phyloP scores from a whole-genome alignment of 1,140 invertebrate species.

The Caerostris darwini region DNA sequence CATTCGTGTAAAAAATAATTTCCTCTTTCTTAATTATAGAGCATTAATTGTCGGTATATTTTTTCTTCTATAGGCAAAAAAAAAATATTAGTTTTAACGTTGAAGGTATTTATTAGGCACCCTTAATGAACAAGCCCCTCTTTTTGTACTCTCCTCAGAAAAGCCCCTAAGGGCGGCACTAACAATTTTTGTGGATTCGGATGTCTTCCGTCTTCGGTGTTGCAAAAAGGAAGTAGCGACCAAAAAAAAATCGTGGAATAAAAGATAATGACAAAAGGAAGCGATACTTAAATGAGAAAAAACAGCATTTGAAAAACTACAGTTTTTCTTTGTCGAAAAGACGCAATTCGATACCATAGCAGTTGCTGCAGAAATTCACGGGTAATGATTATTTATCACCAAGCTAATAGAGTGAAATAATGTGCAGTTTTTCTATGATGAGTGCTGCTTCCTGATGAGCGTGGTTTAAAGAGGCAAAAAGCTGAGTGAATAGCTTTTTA shows the following conservation, averaged over 20 bases:
- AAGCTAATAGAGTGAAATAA: not conserved
- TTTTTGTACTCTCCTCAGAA: not conserved
- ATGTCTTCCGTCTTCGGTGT: not conserved
- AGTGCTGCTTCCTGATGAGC: not conserved
- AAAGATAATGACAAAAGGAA: constrained; percentile 32
- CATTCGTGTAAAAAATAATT: not conserved
- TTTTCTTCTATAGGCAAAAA: not conserved
- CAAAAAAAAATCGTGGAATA: not conserved
- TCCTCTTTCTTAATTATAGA: constrained; percentile 2
- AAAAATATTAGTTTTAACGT: not conserved
- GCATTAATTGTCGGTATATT: not conserved
- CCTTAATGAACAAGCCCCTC: not conserved
- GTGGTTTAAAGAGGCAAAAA: no score
- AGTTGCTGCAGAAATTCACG: not conserved
- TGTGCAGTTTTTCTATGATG: not conserved
- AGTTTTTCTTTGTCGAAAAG: not conserved
- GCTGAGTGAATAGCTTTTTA: no score
- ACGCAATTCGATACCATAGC: not conserved
- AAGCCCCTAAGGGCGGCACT: constrained; percentile 8
- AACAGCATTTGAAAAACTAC: not conserved
- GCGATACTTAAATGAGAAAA: constrained; percentile 25
- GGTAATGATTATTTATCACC: not conserved
- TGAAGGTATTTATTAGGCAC: not conserved
- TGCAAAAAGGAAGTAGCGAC: not conserved
- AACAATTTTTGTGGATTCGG: not conserved